These are phyloP conservation scores for Muscidifurax raptorellus DNA, from an alignment of 1,140 invertebrate genomes.

Conservation along the genomic window DNA sequence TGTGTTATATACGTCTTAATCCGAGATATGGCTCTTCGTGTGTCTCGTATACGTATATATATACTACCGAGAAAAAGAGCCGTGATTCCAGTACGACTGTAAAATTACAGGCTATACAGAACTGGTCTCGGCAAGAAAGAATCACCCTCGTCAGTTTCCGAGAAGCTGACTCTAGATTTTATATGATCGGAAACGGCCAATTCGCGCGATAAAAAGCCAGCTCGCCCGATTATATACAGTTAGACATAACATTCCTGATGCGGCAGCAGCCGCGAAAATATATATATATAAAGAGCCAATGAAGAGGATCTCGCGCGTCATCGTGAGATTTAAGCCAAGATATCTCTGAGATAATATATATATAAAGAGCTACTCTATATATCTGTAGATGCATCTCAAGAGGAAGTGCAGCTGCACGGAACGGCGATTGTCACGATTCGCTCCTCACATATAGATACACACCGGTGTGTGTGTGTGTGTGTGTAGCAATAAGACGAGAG, in stretches of 20 bases:
- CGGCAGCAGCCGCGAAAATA: background rate
- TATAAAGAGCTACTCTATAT: background rate
- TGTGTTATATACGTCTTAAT: too few species aligned
- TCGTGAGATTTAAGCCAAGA: conserved; percentile 28
- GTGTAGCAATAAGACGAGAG: conserved; percentile 46
- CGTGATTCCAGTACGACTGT: background rate
- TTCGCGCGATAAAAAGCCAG: conserved; percentile 35
- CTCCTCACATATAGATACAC: conserved; percentile 45
- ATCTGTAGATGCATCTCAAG: conserved; percentile 45
- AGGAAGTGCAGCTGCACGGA: conserved; percentile 61
- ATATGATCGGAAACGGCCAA: conserved; percentile 25
- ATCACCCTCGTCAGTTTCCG: background rate
- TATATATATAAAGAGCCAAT: background rate
- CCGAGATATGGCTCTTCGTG: too few species aligned
- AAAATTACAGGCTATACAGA: background rate
- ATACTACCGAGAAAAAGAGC: background rate
- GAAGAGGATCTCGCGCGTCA: conserved; percentile 7
- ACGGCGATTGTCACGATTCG: conserved; percentile 52
- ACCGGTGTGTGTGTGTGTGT: conserved; percentile 44
- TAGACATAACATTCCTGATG: background rate
- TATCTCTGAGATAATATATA: background rate
- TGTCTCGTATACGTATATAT: background rate
- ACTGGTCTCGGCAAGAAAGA: background rate
- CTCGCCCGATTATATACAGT: background rate
- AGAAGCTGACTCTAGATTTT: background rate